These are phyloP conservation scores for Drosophila willistoni DNA, from an alignment of 1,140 invertebrate genomes.

Conservation along the genomic window DNA sequence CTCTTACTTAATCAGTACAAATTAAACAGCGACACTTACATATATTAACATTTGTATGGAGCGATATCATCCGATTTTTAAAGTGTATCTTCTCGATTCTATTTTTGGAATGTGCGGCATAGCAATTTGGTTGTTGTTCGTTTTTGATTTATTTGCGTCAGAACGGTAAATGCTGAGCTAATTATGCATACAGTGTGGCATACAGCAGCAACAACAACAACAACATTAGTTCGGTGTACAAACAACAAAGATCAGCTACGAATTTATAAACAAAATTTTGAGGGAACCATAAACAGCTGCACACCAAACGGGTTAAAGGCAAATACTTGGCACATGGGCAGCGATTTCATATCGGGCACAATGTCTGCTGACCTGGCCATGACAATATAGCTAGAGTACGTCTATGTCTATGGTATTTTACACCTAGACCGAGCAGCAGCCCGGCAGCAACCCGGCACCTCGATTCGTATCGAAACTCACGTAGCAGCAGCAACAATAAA, in stretches of 20 bases:
- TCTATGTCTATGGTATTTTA: not conserved
- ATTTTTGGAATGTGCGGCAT: conserved; percentile 13
- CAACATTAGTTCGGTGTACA: conserved; percentile 19
- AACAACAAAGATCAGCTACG: conserved; percentile 34
- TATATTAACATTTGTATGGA: no score
- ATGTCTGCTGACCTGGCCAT: conserved; percentile 27
- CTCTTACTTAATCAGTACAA: not conserved
- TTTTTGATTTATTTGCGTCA: conserved; percentile 64
- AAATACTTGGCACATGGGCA: conserved; percentile 16
- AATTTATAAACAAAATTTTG: conserved; percentile 49
- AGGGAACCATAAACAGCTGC: conserved; percentile 56
- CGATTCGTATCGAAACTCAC: conserved; percentile 32
- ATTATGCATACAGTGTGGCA: conserved; percentile 47
- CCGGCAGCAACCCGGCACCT: conserved; percentile 9
- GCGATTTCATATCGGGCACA: conserved; percentile 25
- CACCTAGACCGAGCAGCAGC: not conserved
- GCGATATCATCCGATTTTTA: not conserved
- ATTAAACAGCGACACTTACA: not conserved
- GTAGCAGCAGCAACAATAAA: conserved; percentile 12
- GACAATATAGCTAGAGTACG: conserved; percentile 20
- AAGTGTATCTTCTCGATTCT: conserved; percentile 19
- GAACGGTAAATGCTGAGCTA: conserved; percentile 43
- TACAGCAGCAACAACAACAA: conserved; percentile 30
- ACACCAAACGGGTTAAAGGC: conserved; percentile 43
- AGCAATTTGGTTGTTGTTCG: conserved; percentile 7